These are phyloP conservation scores for Pedetes capensis DNA, from an alignment of 2,113 vertebrate species.

Conservation along the genomic window DNA sequence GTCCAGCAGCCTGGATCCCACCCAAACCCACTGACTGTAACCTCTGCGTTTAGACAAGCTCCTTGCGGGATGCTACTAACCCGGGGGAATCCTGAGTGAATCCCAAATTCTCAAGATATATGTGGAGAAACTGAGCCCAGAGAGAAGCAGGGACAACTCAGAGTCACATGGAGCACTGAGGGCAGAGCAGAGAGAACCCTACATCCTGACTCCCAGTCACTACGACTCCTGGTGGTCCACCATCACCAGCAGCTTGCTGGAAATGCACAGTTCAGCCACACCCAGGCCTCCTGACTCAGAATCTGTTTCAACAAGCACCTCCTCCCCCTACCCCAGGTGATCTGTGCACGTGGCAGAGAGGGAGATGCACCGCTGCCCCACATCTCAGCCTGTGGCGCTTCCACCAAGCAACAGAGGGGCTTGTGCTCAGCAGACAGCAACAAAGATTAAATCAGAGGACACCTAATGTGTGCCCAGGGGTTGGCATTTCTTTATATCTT, in stretches of 20 bases:
- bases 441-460: neutral
- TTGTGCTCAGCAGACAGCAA: neutral
- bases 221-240: fast-evolving
- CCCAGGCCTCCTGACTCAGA: neutral
- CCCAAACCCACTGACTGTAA: neutral
- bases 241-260: neutral
- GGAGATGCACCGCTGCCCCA: fast-evolving
- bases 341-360: fast-evolving
- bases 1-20: neutral
- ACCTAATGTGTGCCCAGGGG: neutral
- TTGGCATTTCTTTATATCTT: neutral
- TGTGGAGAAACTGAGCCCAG: neutral
- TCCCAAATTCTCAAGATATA: neutral
- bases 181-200: neutral
- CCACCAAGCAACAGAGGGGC: fast-evolving
- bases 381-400: neutral
- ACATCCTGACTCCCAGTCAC: neutral
- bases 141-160: neutral
- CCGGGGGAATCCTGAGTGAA: neutral
- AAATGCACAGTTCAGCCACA: neutral
- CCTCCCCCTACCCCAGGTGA: too few relatives aligned
- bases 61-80: neutral
- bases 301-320: neutral
- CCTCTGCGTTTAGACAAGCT: neutral
- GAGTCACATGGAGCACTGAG: neutral